A percentile compares a stretch with the other conserved stretches of the same genome.
phyloP scores from a whole-genome alignment of 2,113 vertebrate genomes.

The Erinaceus europaeus region DNA sequence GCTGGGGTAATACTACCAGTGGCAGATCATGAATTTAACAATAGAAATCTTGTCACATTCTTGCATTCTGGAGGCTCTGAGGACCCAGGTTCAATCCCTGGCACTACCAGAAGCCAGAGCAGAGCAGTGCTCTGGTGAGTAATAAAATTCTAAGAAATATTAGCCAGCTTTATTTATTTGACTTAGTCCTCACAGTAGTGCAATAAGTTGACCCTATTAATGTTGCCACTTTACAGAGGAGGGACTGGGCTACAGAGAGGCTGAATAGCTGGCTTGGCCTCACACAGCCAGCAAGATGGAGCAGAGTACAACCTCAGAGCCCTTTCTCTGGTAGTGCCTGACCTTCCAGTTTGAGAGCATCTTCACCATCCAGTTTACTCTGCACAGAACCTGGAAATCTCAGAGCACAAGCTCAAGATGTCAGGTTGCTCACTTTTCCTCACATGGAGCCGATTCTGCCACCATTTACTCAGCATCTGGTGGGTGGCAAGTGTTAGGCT shows the following conservation, averaged over 20 bases:
- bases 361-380: neutral
- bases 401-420: neutral
- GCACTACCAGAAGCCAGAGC: too few relatives aligned
- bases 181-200: neutral
- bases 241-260: neutral
- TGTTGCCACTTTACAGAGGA: neutral
- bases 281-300: neutral
- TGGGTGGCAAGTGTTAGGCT: neutral
- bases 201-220: neutral
- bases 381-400: neutral
- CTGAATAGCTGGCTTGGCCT: neutral
- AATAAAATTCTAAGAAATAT: neutral
- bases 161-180: neutral
- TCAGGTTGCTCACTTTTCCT: neutral
- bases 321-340: neutral
- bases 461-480: neutral
- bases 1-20: too few relatives aligned
- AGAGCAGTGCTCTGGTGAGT: neutral
- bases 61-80: too few relatives aligned
- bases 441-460: too few relatives aligned
- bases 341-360: neutral
- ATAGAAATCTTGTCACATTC: too few relatives aligned
- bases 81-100: too few relatives aligned
- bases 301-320: neutral
- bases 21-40: too few relatives aligned